Conservation (phyloP, 2,888 invertebrate species). For the Latrodectus hesperus region DNA sequence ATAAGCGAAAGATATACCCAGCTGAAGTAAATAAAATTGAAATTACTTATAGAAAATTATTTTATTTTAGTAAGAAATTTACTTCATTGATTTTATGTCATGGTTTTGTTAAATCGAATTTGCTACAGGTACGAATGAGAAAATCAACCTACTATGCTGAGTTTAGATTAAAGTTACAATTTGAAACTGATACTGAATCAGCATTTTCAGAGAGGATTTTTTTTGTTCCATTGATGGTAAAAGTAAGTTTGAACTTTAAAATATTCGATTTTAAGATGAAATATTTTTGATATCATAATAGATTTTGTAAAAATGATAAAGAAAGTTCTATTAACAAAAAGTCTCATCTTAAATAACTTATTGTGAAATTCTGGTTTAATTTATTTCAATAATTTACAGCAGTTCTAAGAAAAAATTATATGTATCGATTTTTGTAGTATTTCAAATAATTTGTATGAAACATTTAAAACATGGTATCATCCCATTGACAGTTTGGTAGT, state of each 20-base stretch:
- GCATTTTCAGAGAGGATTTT: slow-evolving; percentile 4
- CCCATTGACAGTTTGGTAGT: too few relatives aligned
- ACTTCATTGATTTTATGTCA: not conserved
- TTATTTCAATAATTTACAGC: too few relatives aligned
- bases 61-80: not conserved
- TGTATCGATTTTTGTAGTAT: too few relatives aligned
- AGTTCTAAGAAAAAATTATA: too few relatives aligned
- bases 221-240: slow-evolving; percentile 44
- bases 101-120: not conserved
- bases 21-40: slow-evolving; percentile 20
- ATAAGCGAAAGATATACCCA: slow-evolving; percentile 19
- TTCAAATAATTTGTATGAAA: too few relatives aligned
- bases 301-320: too few relatives aligned
- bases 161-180: slow-evolving; percentile 11
- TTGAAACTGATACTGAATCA: slow-evolving; percentile 1
- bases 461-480: too few relatives aligned
- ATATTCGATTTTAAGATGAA: too few relatives aligned
- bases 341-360: too few relatives aligned
- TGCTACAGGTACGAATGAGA: slow-evolving; percentile 27
- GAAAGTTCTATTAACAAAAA: too few relatives aligned
- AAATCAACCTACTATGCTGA: slow-evolving; percentile 28
- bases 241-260: slow-evolving; percentile 18
- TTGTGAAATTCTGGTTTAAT: too few relatives aligned
- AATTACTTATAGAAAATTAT: not conserved
- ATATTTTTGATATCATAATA: too few relatives aligned